These are phyloP conservation scores for Peromyscus aztecus DNA, from an alignment of 2,797 vertebrate species.

Conservation along the genomic window DNA sequence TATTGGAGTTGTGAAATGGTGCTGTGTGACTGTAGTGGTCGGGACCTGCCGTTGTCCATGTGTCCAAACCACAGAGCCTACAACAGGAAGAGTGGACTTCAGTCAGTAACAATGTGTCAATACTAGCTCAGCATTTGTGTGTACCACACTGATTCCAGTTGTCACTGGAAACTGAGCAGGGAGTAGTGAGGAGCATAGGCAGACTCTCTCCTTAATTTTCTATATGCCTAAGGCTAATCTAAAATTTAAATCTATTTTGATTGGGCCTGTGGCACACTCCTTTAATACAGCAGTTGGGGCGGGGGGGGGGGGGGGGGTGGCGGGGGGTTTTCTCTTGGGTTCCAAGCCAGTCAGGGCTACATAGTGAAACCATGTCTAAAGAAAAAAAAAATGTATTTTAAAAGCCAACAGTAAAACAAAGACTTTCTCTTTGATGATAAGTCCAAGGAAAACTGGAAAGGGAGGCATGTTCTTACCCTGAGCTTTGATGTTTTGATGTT, in stretches of 20 bases:
- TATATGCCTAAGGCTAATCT: constrained; percentile 6
- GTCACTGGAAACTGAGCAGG: background rate
- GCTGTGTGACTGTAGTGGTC: background rate
- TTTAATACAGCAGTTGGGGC: background rate
- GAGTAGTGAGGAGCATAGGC: background rate
- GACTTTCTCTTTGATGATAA: background rate
- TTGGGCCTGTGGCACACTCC: background rate
- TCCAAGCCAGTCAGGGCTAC: background rate
- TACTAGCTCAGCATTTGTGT: background rate
- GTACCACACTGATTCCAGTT: background rate
- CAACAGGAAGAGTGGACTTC: background rate
- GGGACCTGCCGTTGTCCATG: background rate
- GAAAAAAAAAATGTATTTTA: background rate
- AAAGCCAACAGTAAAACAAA: constrained; percentile 10
- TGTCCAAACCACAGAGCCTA: constrained; percentile 36
- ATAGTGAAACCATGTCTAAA: background rate
- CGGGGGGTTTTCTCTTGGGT: background rate
- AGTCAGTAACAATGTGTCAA: background rate
- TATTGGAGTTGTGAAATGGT: background rate
- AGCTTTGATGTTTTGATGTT: constrained; percentile 28
- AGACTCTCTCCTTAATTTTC: constrained; percentile 10
- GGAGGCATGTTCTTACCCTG: background rate
- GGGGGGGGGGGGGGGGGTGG: background rate
- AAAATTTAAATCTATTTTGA: background rate
- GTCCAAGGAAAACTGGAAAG: background rate